Evolutionary conservation across 2,888 invertebrate species (phyloP), one percentile per base, ranked within the genome.

Genomic region (Drosophila robusta): DNA sequence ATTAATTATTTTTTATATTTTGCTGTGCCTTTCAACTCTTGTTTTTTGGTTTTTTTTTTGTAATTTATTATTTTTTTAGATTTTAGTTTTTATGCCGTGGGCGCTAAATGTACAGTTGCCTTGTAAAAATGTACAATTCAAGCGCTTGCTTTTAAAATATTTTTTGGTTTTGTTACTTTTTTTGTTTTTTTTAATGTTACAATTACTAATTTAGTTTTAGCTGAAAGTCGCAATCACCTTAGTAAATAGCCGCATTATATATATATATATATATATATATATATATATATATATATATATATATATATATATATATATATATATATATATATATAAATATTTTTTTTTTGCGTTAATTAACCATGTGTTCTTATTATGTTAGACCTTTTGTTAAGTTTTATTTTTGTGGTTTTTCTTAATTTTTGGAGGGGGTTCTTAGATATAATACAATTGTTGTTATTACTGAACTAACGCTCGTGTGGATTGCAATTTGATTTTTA

Each of bases 31-130:
- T 74, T 75, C 70, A 76, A 78, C 79, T 79, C 74, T 36, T 74
- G 45, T 55, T 52, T 62, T 50, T 72, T 66, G 55, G 52, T 52
- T 32, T 36, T 38, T 50, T 73, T 69, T 70, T 63, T 44, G 55
- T 68, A 18, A 39, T 51, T 32, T 56, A 46, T 32, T 45, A 41
- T 46, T 34, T 49, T 78, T 70, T 75, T 50, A 45, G 63, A 42
- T 63, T 79, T 70, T 75, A 61, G 57, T 72, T 72, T 75, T 56
- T 71, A 73, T 80, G 62, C 84, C 76, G 76, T 78, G 81, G 84
- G 81, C 89, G 74, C 87, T 86, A 78, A 87, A 87, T 88, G 81
- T 87, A 89, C 81, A 87, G 84, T 82, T 83, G 81, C 84, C 80
- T 82, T 80, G 87, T 87, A 87, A 81, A 83, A 87, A 82, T 84